phyloP scores from a whole-genome alignment of 2,888 invertebrate genomes.

The Muschampia plurimacula region DNA sequence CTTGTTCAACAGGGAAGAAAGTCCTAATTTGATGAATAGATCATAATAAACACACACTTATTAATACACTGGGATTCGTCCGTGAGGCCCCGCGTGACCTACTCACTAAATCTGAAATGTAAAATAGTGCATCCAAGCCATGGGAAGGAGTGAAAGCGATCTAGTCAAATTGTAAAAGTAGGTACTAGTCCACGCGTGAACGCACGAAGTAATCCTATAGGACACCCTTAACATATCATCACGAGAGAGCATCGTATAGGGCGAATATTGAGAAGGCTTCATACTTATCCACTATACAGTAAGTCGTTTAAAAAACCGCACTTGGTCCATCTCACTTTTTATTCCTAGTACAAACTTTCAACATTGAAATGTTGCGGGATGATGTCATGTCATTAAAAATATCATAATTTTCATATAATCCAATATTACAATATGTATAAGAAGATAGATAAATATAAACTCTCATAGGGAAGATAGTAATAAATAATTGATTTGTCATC shows the following conservation, averaged over 20 bases:
- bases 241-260: slow-evolving; percentile 14
- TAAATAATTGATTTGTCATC: slow-evolving; percentile 37
- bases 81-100: slow-evolving; percentile 25
- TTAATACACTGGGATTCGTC: slow-evolving; percentile 12
- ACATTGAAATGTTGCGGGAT: slow-evolving; percentile 29
- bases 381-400: slow-evolving; percentile 35
- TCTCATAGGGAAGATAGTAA: slow-evolving; percentile 31
- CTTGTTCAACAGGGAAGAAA: slow-evolving; percentile 27
- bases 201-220: slow-evolving; percentile 18
- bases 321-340: slow-evolving; percentile 4
- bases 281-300: background rate
- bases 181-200: slow-evolving; percentile 20
- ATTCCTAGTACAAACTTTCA: slow-evolving; percentile 3
- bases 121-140: slow-evolving; percentile 27
- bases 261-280: background rate
- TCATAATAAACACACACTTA: slow-evolving; percentile 35
- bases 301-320: slow-evolving; percentile 8
- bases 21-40: slow-evolving; percentile 39
- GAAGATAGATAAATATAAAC: slow-evolving; percentile 37
- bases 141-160: slow-evolving; percentile 22
- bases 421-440: slow-evolving; percentile 33
- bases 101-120: slow-evolving; percentile 4
- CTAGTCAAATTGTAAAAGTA: slow-evolving; percentile 21
- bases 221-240: slow-evolving; percentile 21
- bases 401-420: slow-evolving; percentile 29